Percentiles rank a stretch among this genome's conserved stretches.
Evolutionary conservation across 2,888 invertebrate genomes (phyloP).

Genomic region (Trissolcus japonicus): DNA sequence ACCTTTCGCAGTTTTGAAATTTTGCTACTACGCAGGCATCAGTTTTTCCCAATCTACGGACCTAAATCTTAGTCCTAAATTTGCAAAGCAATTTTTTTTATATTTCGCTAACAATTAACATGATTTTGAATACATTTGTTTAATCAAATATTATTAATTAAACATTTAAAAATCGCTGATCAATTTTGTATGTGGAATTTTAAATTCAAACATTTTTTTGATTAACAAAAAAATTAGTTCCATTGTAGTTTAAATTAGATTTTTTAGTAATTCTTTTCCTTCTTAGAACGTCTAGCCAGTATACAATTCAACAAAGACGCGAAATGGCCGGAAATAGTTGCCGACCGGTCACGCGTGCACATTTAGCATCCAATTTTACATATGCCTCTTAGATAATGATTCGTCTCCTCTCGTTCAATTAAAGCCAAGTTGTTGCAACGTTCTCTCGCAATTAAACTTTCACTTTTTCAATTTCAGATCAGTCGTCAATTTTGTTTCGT

Average conservation of each 20-base stretch:
- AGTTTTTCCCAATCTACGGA: conserved; percentile 60
- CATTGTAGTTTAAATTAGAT: no score
- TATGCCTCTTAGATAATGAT: conserved; percentile 1
- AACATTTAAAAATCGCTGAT: no score
- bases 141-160: no score
- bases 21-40: conserved; percentile 27
- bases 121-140: no score
- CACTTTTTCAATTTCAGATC: not conserved
- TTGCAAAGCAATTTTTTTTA: no score
- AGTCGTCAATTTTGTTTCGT: not conserved
- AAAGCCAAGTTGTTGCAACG: not conserved
- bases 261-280: no score
- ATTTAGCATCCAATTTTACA: conserved; percentile 8
- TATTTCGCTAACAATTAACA: no score
- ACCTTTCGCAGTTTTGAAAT: conserved; percentile 56
- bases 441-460: not conserved
- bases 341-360: conserved; percentile 22
- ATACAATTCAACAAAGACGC: not conserved
- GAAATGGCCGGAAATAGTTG: conserved; percentile 31
- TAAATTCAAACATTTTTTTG: no score
- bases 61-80: conserved; percentile 12
- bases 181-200: no score
- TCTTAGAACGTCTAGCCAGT: no score
- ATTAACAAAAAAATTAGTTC: no score
- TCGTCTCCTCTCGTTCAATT: not conserved